Conservation (phyloP, 2,113 vertebrate genomes). For the Poecilia latipinna region DNA sequence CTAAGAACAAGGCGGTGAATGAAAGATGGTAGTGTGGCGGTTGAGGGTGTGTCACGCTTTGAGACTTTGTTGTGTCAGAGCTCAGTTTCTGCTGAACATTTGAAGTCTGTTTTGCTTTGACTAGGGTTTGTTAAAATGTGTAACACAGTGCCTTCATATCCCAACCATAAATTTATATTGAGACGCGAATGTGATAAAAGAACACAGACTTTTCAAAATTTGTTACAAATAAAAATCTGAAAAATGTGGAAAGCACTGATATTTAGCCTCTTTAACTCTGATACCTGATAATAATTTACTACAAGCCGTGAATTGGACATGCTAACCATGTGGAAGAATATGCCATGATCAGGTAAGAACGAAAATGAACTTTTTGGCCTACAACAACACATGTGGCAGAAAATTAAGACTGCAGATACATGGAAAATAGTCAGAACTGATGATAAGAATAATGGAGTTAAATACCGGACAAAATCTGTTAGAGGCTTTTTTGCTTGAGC, state of each 20-base stretch:
- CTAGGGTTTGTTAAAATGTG: background rate
- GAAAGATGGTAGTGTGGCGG: conserved; percentile 30
- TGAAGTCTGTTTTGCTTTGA: conserved; percentile 15
- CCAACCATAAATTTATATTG: background rate
- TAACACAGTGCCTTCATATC: background rate
- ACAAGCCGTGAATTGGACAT: no score
- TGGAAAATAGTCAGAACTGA: no score
- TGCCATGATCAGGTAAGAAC: no score
- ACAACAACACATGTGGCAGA: no score
- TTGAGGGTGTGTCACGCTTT: conserved; percentile 39
- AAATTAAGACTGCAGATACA: background rate
- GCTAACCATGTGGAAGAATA: no score
- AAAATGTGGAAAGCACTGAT: background rate
- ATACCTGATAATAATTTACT: background rate
- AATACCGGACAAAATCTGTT: background rate
- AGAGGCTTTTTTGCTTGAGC: background rate
- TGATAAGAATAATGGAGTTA: background rate
- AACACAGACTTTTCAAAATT: background rate
- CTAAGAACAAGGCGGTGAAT: conserved; percentile 34
- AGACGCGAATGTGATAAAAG: background rate
- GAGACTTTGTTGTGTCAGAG: conserved; percentile 32
- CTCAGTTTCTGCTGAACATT: conserved; percentile 18
- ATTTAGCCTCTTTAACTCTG: background rate
- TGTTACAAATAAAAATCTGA: no score
- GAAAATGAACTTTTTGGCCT: no score